phyloP scores from a whole-genome alignment of 2,113 vertebrate genomes.

The Oryctolagus cuniculus region DNA sequence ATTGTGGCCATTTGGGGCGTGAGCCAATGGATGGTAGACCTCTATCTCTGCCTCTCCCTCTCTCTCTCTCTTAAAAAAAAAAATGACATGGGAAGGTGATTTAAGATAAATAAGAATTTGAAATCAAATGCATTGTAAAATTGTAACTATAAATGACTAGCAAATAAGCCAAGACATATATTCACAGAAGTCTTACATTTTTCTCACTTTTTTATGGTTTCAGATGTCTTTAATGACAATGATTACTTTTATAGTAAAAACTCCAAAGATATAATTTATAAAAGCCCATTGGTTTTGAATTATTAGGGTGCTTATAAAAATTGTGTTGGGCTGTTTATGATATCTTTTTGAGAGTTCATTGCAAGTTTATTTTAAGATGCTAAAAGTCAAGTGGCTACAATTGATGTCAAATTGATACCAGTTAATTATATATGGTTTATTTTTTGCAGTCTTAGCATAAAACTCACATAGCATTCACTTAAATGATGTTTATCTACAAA shows the following conservation, averaged over 20 bases:
- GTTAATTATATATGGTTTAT: background rate
- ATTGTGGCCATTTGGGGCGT: no score
- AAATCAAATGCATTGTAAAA: background rate
- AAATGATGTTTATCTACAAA: background rate
- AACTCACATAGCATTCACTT: background rate
- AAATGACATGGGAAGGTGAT: background rate
- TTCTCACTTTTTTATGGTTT: background rate
- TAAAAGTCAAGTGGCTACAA: background rate
- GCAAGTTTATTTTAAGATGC: background rate
- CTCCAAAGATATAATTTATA: background rate
- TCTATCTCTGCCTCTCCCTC: no score
- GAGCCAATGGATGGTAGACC: no score
- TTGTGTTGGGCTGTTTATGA: background rate
- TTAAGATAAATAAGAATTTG: background rate
- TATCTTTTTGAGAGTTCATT: background rate
- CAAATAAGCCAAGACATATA: background rate
- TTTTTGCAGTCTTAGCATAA: background rate
- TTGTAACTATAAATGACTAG: background rate
- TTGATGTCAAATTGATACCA: background rate
- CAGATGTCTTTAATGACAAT: constrained; percentile 3
- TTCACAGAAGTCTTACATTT: background rate
- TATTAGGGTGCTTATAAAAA: constrained; percentile 34
- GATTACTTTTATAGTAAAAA: background rate
- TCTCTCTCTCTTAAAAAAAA: no score
- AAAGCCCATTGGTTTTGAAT: background rate